phyloP scores from a whole-genome alignment of 1,140 invertebrate genomes.

The Tetramorium alpestre region DNA sequence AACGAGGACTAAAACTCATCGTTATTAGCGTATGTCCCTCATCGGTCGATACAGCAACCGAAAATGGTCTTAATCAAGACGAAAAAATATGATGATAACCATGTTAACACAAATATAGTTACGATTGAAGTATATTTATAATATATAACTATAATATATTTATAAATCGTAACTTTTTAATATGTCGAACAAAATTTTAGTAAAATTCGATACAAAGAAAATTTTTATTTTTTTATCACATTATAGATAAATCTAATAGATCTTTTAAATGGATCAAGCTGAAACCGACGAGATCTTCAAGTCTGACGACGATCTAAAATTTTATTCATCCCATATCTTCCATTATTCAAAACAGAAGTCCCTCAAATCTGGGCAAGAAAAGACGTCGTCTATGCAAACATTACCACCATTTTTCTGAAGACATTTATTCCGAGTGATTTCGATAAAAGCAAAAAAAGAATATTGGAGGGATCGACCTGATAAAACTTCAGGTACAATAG shows the following conservation, averaged over 20 bases:
- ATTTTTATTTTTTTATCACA: background rate
- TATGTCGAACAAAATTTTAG: background rate
- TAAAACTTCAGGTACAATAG: constrained; percentile 27
- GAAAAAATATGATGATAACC: background rate
- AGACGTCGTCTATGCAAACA: constrained; percentile 64
- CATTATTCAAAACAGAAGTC: constrained; percentile 70
- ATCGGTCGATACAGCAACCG: background rate
- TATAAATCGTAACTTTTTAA: background rate
- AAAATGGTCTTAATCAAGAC: background rate
- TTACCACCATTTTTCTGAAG: constrained; percentile 66
- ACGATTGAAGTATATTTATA: constrained; percentile 2
- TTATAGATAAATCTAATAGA: background rate
- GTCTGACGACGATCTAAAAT: constrained; percentile 39
- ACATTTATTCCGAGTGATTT: constrained; percentile 66
- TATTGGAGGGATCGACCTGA: background rate
- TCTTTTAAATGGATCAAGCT: constrained; percentile 1
- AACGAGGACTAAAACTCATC: constrained; percentile 37
- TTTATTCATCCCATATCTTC: constrained; percentile 59
- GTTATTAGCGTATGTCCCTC: background rate
- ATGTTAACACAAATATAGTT: background rate
- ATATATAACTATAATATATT: background rate
- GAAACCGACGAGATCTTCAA: constrained; percentile 4
- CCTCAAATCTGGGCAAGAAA: constrained; percentile 60
- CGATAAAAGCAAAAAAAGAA: constrained; percentile 38
- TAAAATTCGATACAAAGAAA: background rate